Conservation (phyloP, 2,113 vertebrate genomes). For the Suncus etruscus region DNA sequence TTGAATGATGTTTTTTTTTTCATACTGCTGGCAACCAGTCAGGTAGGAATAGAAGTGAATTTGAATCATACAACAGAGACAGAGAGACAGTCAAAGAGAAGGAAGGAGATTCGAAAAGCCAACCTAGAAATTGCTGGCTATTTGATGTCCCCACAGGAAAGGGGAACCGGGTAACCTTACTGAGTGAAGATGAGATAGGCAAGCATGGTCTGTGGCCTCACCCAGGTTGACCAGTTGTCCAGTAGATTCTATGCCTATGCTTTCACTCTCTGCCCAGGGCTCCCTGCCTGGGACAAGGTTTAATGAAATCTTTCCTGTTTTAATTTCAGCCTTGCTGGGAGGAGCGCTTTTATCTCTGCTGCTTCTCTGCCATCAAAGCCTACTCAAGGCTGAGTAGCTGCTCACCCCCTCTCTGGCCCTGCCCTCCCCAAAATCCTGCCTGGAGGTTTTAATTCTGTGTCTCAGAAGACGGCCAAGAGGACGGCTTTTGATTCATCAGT, state of each 20-base stretch:
- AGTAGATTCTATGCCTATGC: neutral
- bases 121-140: neutral
- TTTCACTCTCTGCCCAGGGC: neutral
- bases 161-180: neutral
- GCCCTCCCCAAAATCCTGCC: slow-evolving; percentile 64
- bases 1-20: neutral
- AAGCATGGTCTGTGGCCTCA: neutral
- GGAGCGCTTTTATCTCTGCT: slow-evolving; percentile 68
- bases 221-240: no score
- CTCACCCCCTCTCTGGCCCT: slow-evolving; percentile 33
- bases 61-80: no score
- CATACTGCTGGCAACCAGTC: no score
- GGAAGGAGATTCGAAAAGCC: no score
- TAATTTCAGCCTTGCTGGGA: slow-evolving; percentile 75
- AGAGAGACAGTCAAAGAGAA: neutral
- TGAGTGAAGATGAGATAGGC: neutral
- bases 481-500: slow-evolving; percentile 75
- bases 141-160: neutral
- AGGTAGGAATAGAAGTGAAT: neutral
- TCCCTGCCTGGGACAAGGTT: slow-evolving; percentile 29
- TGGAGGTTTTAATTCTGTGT: slow-evolving; percentile 74
- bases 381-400: slow-evolving; percentile 52
- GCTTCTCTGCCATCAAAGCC: slow-evolving; percentile 72
- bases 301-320: slow-evolving; percentile 74
- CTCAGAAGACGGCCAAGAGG: slow-evolving; percentile 72